Evolutionary conservation across 92 coral and sea anemone genomes (phyloP), one percentile per base, ranked within the genome.

Genomic region (Hydrozoanthus gracilis): DNA sequence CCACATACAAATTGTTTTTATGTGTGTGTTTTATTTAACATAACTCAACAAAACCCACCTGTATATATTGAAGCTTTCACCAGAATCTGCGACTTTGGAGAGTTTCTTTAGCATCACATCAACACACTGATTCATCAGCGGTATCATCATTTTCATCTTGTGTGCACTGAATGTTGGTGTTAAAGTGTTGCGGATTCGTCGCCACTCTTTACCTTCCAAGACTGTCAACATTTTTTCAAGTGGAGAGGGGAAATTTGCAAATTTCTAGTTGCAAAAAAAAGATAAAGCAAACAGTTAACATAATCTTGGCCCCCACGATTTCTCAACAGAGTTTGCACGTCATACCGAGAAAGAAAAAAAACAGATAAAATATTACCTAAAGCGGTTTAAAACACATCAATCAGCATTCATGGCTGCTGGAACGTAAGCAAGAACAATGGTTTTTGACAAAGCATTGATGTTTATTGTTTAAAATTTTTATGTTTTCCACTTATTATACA

Each of bases 151-250:
- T 75, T 90, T 94, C 89, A 92, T 51, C 58, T 90, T 92, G 58
- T 82, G 88, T n/a, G 95, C 92, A 66, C 95, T 92, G 86, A 94
- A 94, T 44, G 93, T 88, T 44, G 98, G 98, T 5, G 92, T 82
- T 18, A 94, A 73, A 13, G 92, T 90, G 54, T 73, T 92, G 64
- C 98, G 89, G 44, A 94, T 83, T 7, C 92, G 90, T 18, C 88
- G 87, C 98, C 98, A 94, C 13, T 83, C 51, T n/a, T 92, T 89
- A 66, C 95, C 98, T 39, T 74, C 82, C 2, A 91, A 92, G 12
- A 73, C 67, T 16, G 84, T 88, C 69, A 94, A 39, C 70, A 92
- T 70, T 48, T 79, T 85, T 61, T 90, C 83, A 70, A 90, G 61
- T 3, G 98, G 98, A 7, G 87, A 88, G 35, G 91, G 93, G 15